Percentiles rank a stretch among this genome's conserved stretches.
Conservation (phyloP, 2,113 vertebrate species). For the Serilophus lunatus region DNA sequence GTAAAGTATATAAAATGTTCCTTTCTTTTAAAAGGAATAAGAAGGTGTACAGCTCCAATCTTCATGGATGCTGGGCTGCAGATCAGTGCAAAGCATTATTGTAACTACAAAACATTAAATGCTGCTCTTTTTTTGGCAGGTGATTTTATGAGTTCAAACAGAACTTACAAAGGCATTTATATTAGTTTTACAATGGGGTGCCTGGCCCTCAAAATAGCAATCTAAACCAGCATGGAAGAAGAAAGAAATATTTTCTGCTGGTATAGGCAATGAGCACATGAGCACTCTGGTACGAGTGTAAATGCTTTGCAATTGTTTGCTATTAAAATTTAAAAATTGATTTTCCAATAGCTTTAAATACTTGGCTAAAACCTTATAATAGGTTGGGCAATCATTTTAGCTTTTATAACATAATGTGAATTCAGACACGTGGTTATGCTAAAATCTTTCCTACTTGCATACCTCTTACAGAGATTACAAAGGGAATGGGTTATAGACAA, state of each 20-base stretch:
- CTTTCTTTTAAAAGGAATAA: not conserved
- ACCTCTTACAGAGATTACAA: slow-evolving; percentile 64
- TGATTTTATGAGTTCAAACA: not conserved
- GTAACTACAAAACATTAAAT: not conserved
- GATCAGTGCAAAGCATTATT: not conserved
- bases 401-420: slow-evolving; percentile 61
- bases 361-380: slow-evolving; percentile 63
- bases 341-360: slow-evolving; percentile 63
- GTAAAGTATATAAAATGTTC: not conserved
- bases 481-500: slow-evolving; percentile 67
- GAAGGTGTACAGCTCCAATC: not conserved
- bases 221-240: not conserved
- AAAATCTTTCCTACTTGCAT: slow-evolving; percentile 66
- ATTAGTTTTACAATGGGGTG: not conserved
- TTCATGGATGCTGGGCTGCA: not conserved
- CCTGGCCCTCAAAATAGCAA: not conserved
- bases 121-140: not conserved
- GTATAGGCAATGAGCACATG: not conserved
- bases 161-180: not conserved
- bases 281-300: not conserved
- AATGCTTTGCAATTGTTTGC: slow-evolving; percentile 1
- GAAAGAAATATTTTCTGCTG: not conserved
- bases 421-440: slow-evolving; percentile 55
- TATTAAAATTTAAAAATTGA: slow-evolving; percentile 35
- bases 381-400: slow-evolving; percentile 56